Conservation (phyloP, 2,888 invertebrate genomes). For the Agriopis leucophaearia region DNA sequence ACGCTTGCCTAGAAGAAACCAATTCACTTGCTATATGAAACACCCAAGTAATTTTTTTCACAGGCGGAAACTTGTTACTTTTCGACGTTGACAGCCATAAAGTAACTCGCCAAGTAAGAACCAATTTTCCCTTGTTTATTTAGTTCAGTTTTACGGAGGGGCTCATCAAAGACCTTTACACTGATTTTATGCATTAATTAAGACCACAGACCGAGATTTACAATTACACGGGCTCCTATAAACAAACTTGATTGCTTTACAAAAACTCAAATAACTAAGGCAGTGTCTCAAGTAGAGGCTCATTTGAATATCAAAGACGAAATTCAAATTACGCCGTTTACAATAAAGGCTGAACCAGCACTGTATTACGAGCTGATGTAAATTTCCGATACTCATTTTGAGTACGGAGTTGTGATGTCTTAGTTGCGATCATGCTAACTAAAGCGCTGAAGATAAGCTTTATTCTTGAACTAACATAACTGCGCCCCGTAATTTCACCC, state of each 20-base stretch:
- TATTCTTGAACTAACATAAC: neutral
- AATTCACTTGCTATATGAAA: too few species aligned
- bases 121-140: conserved; percentile 65
- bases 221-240: conserved; percentile 83
- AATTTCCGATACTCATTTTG: conserved; percentile 86
- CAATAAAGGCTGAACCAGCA: conserved; percentile 83
- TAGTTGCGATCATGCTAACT: conserved; percentile 69
- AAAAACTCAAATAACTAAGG: conserved; percentile 87
- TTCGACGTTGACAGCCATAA: neutral
- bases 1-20: too few species aligned
- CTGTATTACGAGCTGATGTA: conserved; percentile 85
- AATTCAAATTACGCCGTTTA: conserved; percentile 86
- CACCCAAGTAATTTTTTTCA: too few species aligned
- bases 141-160: conserved; percentile 63
- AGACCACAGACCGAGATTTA: conserved; percentile 83
- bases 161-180: conserved; percentile 68
- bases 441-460: conserved; percentile 18
- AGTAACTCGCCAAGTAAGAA: conserved; percentile 12
- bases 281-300: conserved; percentile 85
- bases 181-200: conserved; percentile 83
- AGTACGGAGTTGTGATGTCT: conserved; percentile 81
- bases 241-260: conserved; percentile 87
- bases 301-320: conserved; percentile 86
- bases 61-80: too few species aligned
- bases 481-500: too few species aligned